These are phyloP conservation scores for Idaea biselata DNA, from an alignment of 2,888 invertebrate genomes.

Conservation along the genomic window DNA sequence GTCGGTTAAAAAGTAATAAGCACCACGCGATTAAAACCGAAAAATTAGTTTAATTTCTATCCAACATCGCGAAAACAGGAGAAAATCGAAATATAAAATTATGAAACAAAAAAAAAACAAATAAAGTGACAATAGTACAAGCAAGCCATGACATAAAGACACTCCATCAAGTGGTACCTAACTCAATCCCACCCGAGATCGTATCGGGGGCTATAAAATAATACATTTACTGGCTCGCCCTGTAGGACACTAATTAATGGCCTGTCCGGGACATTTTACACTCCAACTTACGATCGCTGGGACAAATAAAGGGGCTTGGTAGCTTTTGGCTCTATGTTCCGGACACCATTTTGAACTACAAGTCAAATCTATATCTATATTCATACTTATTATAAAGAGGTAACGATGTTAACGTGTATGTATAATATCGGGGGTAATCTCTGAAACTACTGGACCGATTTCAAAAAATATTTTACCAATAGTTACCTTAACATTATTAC, in stretches of 20 bases:
- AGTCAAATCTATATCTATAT: too few relatives aligned
- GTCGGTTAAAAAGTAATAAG: too few relatives aligned
- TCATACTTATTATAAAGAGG: too few relatives aligned
- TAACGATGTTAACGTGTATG: too few relatives aligned
- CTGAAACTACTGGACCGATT: too few relatives aligned
- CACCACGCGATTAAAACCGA: too few relatives aligned
- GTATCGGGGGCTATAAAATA: slow-evolving; percentile 48
- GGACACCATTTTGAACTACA: neutral
- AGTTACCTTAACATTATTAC: too few relatives aligned
- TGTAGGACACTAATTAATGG: slow-evolving; percentile 70
- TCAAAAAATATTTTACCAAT: too few relatives aligned
- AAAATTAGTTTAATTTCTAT: too few relatives aligned
- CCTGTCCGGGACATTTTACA: slow-evolving; percentile 58
- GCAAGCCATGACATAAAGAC: neutral
- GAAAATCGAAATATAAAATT: too few relatives aligned
- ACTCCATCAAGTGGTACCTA: neutral
- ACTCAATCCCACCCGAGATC: slow-evolving; percentile 17
- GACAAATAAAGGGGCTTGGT: slow-evolving; percentile 47
- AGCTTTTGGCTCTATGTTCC: neutral
- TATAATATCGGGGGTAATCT: too few relatives aligned
- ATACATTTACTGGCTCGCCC: slow-evolving; percentile 52
- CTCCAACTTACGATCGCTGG: slow-evolving; percentile 52
- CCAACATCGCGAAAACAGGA: too few relatives aligned
- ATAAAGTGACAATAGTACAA: neutral
- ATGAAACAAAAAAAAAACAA: neutral